Conservation (phyloP, 2,797 vertebrate species). For the Sphenopsis melanotis region DNA sequence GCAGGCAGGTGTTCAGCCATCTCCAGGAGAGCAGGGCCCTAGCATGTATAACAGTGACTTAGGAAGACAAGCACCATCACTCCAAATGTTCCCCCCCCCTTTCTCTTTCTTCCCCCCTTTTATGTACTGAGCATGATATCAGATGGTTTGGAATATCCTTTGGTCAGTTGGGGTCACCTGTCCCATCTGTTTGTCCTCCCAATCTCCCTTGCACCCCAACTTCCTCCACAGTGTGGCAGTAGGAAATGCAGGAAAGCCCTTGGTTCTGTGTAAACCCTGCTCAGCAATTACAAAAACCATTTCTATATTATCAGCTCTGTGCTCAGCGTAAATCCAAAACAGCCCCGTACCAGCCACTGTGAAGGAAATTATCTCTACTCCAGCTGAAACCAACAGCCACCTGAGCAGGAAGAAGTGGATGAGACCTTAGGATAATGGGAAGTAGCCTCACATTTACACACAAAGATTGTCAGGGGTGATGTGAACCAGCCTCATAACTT, state of each 20-base stretch:
- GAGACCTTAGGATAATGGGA: no score
- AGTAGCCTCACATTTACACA: no score
- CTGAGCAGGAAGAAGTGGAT: no score
- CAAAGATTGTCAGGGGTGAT: no score
- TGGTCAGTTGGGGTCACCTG: background rate
- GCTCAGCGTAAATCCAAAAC: background rate
- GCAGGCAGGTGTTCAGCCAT: background rate
- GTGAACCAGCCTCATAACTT: no score
- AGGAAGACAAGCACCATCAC: background rate
- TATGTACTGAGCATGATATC: background rate
- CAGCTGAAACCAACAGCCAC: background rate
- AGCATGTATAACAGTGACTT: background rate
- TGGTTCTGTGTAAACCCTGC: background rate
- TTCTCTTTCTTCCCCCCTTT: background rate
- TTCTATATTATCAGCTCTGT: background rate
- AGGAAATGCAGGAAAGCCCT: background rate
- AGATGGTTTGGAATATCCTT: background rate
- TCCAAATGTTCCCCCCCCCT: background rate
- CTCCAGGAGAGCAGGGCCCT: background rate
- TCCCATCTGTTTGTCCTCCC: background rate
- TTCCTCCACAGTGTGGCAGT: accelerated
- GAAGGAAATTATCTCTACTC: background rate
- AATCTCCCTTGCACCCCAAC: accelerated
- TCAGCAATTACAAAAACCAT: background rate
- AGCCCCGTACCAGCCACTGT: background rate